Percentiles rank a stretch among this genome's conserved stretches.
Evolutionary conservation across 2,113 vertebrate species (phyloP).

Genomic region (human (Homo sapiens)): GRCh38 chr15:85267501-85268000

Average conservation of each 20-base stretch:
- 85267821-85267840: constrained; percentile 95
- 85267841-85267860: constrained; percentile 90
- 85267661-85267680: rapidly evolving
- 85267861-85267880: constrained; percentile 94
- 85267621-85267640: neutral
- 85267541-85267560: neutral
- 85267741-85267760: constrained; percentile 92
- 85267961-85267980: too few relatives aligned
- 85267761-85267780: constrained; percentile 95
- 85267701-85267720: constrained; percentile 96
- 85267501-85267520: neutral
- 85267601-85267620: neutral
- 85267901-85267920: constrained; percentile 92
- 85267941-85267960: constrained; percentile 86
- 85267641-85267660: neutral
- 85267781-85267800: constrained; percentile 94
- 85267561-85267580: neutral
- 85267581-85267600: neutral
- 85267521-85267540: neutral
- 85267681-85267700: constrained; percentile 76
- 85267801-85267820: constrained; percentile 97
- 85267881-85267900: constrained; percentile 92
- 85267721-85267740: constrained; percentile 95
- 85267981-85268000: rapidly evolving
- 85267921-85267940: constrained; percentile 95